Conservation (phyloP, 2,797 vertebrate species). For the Protonibea diacanthus region DNA sequence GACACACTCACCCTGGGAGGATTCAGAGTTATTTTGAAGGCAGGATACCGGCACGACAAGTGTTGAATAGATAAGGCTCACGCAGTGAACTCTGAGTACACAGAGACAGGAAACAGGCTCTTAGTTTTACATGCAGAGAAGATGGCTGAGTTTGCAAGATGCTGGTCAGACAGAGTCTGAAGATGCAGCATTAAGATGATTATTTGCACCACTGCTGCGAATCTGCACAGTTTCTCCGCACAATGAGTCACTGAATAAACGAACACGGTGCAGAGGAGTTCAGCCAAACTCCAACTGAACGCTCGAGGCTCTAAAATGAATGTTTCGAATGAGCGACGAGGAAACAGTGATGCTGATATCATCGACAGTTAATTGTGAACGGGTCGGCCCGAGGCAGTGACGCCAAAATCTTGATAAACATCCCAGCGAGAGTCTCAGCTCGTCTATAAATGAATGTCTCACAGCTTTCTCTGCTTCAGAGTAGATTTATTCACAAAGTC, state of each 20-base stretch:
- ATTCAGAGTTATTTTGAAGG: conserved; percentile 72
- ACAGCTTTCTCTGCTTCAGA: conserved; percentile 13
- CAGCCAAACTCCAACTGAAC: conserved; percentile 38
- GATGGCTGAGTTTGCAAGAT: conserved; percentile 31
- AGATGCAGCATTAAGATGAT: not conserved
- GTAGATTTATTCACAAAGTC: conserved; percentile 23
- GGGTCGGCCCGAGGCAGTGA: not conserved
- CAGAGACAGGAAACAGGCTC: conserved; percentile 67
- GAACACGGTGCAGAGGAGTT: conserved; percentile 25
- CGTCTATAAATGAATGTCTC: not conserved
- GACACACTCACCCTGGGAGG: conserved; percentile 33
- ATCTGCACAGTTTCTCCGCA: not conserved
- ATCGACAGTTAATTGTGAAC: conserved; percentile 18
- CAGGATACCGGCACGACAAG: conserved; percentile 69
- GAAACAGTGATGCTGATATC: conserved; percentile 5
- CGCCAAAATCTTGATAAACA: conserved; percentile 23
- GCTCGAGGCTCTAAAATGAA: conserved; percentile 25
- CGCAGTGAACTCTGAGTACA: conserved; percentile 39
- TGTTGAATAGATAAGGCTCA: conserved; percentile 71
- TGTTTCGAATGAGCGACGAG: conserved; percentile 30
- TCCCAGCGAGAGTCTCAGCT: not conserved
- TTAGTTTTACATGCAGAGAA: conserved; percentile 49
- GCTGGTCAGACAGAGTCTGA: not conserved
- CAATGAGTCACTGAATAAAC: not conserved
- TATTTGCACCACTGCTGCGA: not conserved